Percentiles rank a stretch among this genome's conserved stretches.
Conservation (phyloP, 92 coral and sea anemone genomes). For the Umimayanthus chanpuru region DNA sequence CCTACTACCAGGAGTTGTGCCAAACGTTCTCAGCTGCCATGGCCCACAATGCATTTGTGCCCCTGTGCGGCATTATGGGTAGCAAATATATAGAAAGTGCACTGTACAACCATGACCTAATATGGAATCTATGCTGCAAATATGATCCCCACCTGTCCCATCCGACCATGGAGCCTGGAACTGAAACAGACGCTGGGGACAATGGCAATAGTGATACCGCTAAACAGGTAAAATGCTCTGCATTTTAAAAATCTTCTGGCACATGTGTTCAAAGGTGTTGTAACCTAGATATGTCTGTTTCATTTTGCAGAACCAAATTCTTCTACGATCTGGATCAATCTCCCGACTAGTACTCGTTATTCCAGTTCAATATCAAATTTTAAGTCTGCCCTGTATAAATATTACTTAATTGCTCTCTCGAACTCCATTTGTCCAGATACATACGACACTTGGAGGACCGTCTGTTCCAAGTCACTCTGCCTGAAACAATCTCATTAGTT, state of each 20-base stretch:
- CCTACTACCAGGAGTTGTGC: conserved; percentile 78
- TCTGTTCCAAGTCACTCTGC: no score
- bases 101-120: conserved; percentile 88
- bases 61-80: conserved; percentile 92
- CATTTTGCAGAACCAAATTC: no score
- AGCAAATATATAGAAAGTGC: conserved; percentile 85
- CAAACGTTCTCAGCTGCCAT: conserved; percentile 91
- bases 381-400: no score
- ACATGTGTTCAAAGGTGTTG: not conserved
- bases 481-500: no score
- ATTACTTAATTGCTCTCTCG: no score
- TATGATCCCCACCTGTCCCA: conserved; percentile 66
- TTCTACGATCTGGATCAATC: no score
- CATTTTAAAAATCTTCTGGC: no score
- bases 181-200: conserved; percentile 5
- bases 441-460: no score
- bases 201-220: not conserved
- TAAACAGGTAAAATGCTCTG: conserved; percentile 1
- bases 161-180: conserved; percentile 31
- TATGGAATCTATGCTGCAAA: conserved; percentile 96
- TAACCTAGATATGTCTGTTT: no score
- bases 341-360: no score
- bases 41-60: conserved; percentile 91
- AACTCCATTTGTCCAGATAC: no score
- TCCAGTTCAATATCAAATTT: no score